A percentile compares a stretch with the other conserved stretches of the same genome.
Conservation (phyloP, 2,113 vertebrate genomes). For the Toxostoma redivivum region DNA sequence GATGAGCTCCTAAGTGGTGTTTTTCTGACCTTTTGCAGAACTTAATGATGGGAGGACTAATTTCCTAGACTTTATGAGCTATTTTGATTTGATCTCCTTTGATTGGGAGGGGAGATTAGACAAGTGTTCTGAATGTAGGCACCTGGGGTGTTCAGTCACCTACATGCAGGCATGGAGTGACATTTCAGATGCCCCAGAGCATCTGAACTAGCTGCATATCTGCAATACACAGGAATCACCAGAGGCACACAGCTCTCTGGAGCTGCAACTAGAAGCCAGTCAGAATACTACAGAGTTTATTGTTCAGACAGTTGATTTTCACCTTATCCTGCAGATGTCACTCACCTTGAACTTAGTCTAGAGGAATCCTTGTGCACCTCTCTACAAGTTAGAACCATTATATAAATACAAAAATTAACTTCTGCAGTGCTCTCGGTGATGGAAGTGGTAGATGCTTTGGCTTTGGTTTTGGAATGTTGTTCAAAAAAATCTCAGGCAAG, state of each 20-base stretch:
- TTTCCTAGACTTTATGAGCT: background rate
- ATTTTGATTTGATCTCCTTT: background rate
- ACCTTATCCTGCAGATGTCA: background rate
- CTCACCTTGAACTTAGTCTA: background rate
- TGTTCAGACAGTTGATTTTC: background rate
- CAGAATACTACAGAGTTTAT: background rate
- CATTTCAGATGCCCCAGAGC: background rate
- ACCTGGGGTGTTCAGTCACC: background rate
- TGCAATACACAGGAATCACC: background rate
- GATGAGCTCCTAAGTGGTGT: background rate
- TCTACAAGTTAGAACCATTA: background rate
- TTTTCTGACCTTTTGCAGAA: background rate
- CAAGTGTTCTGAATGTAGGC: background rate
- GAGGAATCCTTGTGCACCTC: background rate
- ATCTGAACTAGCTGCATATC: background rate
- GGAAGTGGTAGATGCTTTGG: background rate
- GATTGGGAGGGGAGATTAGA: background rate
- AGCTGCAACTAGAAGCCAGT: background rate
- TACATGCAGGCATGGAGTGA: background rate
- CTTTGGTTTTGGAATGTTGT: background rate
- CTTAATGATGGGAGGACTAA: background rate
- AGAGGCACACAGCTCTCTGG: background rate
- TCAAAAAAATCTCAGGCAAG: background rate
- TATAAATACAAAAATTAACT: background rate
- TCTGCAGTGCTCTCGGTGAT: background rate